Base-by-base conservation (phyloP, 1,140 invertebrate species). In the Acromyrmex charruanus region DNA sequence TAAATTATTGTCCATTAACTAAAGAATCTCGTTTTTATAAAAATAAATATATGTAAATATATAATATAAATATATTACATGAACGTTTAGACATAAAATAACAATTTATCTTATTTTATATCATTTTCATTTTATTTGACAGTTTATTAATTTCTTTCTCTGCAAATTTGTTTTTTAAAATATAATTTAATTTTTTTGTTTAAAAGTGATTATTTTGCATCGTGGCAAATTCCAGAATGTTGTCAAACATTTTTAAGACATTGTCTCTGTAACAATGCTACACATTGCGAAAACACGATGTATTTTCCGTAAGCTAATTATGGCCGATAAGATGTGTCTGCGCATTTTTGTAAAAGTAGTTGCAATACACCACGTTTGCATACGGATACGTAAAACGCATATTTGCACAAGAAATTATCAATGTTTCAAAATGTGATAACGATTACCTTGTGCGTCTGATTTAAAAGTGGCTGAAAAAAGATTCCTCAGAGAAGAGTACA, bases 341-440 rank as follows among this genome's bases (percentile, higher is more conserved):
- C n/a, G 6, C 35, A n/a, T 71, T 82, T 74, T 74, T 18, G 4
- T 14, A 44, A 68, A 31, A 71, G 58, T 69, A 81, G 25, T 58
- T 72, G 53, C 39, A n/a, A 35, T 44, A 35, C 31, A 35, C 10
- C 16, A 81, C n/a, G 18, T 74, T 49, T 75, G 65, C 65, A 39
- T 18, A 61, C 31, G 21, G 3, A 61, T 59, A 6, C 5, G 12
- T 9, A 16, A 63, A 61, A 18, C 21, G 58, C 12, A 59, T 61
- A 59, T 74, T 74, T 82, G 31, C 65, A 2, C 14, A 3, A 66
- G n/a, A 55, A 49, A 49, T 79, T 31, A 66, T 66, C 16, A 49
- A 14, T 35, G 14, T 59, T 75, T 66, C 39, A 44, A 65, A 2
- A 18, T 21, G 31, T 10, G 65, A 81, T 81, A 81, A 55, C 31